Percentiles rank a stretch among this genome's conserved stretches.
phyloP scores from a whole-genome alignment of 2,797 vertebrate genomes.

The Anguilla anguilla region DNA sequence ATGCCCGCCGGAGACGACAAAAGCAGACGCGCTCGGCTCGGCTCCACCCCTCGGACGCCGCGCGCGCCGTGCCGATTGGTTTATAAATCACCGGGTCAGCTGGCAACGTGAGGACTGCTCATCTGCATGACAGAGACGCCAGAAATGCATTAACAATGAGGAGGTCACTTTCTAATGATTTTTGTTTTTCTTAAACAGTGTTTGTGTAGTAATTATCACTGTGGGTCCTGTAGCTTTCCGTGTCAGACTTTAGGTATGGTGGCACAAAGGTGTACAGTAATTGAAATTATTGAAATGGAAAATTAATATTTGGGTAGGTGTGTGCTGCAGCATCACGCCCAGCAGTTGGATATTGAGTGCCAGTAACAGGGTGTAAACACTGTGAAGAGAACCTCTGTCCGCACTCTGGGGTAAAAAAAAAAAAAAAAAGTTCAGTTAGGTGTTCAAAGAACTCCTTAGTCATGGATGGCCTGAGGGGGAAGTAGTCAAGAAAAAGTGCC shows the following conservation, averaged over 20 bases:
- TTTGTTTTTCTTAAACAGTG: neutral
- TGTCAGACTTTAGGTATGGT: neutral
- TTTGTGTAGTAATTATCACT: no score
- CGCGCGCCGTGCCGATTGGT: conserved; percentile 25
- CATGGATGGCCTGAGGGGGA: neutral
- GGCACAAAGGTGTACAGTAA: neutral
- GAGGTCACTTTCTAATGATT: neutral
- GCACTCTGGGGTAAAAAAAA: neutral
- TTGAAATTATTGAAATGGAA: neutral
- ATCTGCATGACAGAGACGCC: conserved; percentile 41
- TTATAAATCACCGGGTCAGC: conserved; percentile 30
- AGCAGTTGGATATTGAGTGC: neutral
- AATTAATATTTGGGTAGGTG: neutral
- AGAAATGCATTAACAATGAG: neutral
- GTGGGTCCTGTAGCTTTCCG: neutral
- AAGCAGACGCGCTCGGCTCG: conserved; percentile 18
- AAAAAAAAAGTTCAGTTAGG: neutral
- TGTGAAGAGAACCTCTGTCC: neutral
- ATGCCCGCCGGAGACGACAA: conserved; percentile 30
- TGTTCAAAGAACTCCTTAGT: neutral
- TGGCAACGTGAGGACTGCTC: conserved; percentile 29
- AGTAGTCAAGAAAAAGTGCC: neutral
- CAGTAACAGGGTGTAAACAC: neutral
- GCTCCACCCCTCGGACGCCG: neutral
- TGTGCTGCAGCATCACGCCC: neutral